These are phyloP conservation scores for Macheiramphus alcinus DNA, from an alignment of 2,113 vertebrate genomes.

Conservation along the genomic window DNA sequence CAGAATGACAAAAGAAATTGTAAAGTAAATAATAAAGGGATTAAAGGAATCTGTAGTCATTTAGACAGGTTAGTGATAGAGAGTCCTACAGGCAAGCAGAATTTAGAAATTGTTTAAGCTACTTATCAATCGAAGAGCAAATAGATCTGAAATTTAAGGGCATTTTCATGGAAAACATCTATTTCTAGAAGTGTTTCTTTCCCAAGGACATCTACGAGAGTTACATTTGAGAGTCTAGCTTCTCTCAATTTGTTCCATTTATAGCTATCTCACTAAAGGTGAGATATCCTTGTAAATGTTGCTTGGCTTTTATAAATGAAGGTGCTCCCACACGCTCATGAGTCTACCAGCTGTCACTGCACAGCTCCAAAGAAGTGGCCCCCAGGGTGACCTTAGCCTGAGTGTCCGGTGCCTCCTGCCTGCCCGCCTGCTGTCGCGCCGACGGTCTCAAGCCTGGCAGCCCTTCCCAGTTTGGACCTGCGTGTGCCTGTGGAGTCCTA, in stretches of 20 bases:
- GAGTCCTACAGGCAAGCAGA: neutral
- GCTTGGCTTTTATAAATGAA: neutral
- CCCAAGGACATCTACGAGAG: neutral
- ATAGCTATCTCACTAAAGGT: conserved; percentile 6
- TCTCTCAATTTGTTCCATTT: conserved; percentile 16
- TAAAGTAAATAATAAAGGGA: conserved; percentile 49
- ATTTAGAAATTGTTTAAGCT: conserved; percentile 33
- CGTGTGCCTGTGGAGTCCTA: neutral
- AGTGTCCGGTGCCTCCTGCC: neutral
- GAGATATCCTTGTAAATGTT: conserved; percentile 6
- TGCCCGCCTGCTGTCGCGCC: rapidly evolving
- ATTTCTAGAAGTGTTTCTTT: conserved; percentile 33
- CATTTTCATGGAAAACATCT: conserved; percentile 15
- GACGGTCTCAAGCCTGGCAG: neutral
- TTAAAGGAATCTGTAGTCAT: conserved; percentile 12
- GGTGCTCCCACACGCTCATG: neutral
- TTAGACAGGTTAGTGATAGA: conserved; percentile 14
- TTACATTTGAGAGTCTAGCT: neutral
- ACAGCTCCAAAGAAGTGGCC: neutral
- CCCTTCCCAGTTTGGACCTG: neutral
- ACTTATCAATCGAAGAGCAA: neutral
- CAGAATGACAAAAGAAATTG: conserved; percentile 42
- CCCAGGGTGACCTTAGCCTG: neutral
- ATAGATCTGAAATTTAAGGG: conserved; percentile 13
- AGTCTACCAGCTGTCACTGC: neutral